A percentile compares a stretch with the other conserved stretches of the same genome.
Conservation (phyloP, 2,888 invertebrate genomes). For the Drosophila imparisetae region DNA sequence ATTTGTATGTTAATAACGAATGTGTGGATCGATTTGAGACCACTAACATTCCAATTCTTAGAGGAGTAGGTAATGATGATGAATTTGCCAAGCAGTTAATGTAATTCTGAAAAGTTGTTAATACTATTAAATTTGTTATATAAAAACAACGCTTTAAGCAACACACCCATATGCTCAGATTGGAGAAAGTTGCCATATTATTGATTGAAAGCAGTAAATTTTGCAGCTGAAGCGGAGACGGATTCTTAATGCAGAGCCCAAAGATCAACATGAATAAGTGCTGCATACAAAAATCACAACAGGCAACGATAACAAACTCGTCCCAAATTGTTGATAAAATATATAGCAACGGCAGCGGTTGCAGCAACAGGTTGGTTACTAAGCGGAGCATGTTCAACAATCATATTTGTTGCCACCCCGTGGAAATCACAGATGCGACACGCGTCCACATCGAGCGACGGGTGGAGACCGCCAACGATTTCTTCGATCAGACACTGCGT, state of each 20-base stretch:
- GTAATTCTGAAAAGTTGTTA: constrained; percentile 19
- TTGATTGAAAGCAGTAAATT: background rate
- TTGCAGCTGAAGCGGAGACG: constrained; percentile 2
- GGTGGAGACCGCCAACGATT: constrained; percentile 74
- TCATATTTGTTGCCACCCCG: constrained; percentile 8
- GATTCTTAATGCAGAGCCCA: background rate
- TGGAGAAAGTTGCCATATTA: constrained; percentile 33
- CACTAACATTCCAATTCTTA: constrained; percentile 28
- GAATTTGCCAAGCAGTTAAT: constrained; percentile 62
- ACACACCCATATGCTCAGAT: constrained; percentile 2
- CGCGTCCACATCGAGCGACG: constrained; percentile 36
- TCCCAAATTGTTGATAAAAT: constrained; percentile 22
- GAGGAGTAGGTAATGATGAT: constrained; percentile 48
- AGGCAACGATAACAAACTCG: constrained; percentile 40
- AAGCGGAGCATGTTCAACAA: constrained; percentile 18
- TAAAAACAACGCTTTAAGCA: constrained; percentile 30
- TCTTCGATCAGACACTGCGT: constrained; percentile 87
- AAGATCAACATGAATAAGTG: constrained; percentile 52
- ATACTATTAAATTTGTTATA: constrained; percentile 28
- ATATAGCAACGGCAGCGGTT: constrained; percentile 10
- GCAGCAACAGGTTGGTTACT: background rate
- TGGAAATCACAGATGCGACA: constrained; percentile 26
- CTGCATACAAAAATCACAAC: constrained; percentile 31
- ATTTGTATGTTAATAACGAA: constrained; percentile 14
- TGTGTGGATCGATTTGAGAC: background rate